phyloP scores from a whole-genome alignment of 1,140 invertebrate genomes.

The Dendroctonus valens region DNA sequence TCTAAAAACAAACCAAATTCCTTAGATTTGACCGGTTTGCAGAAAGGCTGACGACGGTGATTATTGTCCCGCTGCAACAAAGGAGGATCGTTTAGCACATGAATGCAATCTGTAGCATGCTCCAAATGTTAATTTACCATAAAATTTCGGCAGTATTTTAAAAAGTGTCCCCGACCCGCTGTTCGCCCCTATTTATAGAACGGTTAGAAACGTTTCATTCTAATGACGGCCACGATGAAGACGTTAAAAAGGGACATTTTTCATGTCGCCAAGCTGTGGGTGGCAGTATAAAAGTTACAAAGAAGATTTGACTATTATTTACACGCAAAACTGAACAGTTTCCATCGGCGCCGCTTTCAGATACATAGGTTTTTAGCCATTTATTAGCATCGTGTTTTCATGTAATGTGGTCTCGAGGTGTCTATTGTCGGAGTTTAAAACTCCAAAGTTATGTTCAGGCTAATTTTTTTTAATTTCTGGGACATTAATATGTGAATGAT shows the following conservation, averaged over 20 bases:
- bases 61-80: conserved; percentile 22
- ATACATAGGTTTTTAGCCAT: conserved; percentile 34
- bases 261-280: conserved; percentile 42
- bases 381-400: conserved; percentile 7
- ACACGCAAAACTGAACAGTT: conserved; percentile 33
- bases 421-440: no score
- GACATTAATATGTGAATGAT: no score
- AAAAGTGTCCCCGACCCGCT: conserved; percentile 1
- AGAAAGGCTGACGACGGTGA: conserved; percentile 5
- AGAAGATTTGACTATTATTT: conserved; percentile 36
- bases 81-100: conserved; percentile 11
- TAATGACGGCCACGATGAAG: conserved; percentile 38
- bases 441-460: no score
- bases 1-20: neutral
- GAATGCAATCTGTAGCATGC: conserved; percentile 21
- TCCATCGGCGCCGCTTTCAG: conserved; percentile 13
- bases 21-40: neutral
- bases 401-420: no score
- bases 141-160: conserved; percentile 10
- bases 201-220: conserved; percentile 19
- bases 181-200: conserved; percentile 25
- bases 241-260: conserved; percentile 46
- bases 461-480: no score
- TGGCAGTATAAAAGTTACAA: conserved; percentile 42
- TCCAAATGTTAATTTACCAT: conserved; percentile 27